Evolutionary conservation across 2,888 invertebrate species (phyloP), one percentile per base, ranked within the genome.

Genomic region (Eupithecia dodoneata): DNA sequence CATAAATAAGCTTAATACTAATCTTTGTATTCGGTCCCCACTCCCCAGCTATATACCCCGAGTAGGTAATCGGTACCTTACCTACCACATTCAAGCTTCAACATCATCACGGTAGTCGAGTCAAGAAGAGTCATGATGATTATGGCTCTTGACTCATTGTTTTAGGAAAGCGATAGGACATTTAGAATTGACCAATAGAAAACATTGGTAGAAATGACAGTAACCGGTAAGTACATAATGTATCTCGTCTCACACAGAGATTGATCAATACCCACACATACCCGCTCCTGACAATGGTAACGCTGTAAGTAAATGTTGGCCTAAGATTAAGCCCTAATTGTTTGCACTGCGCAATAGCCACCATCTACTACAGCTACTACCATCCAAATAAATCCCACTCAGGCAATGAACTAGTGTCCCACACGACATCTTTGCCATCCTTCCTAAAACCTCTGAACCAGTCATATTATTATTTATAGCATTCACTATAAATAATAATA

Each of bases 1-100:
- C 30, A 72, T 74, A 72, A 72, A 74, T 74, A 74, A 15, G 70
- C 66, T 47, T 75, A 77, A 7, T 18, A 80, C 80, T 85, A 86
- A 72, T 84, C 84, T 85, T 85, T 85, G 85, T 81, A 74, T 52
- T 78, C 74, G 78, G 79, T 71, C 76, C 73, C 70, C 10, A 59
- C 18, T 45, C 13, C 59, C 63, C 59, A 66, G 18, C 18, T 18
- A 6, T 7, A 52, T 7, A 52, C 52, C n/a, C 52, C 52, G 52
- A 59, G 59, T n/a, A n/a, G 55, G 49, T 49, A 30, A 30, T 30
- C 30, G 30, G 30, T 55, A 15, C n/a, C n/a, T 7, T 55, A n/a
- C 55, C 9, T 12, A n/a, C n/a, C n/a, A 30, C n/a, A n/a, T 18
- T 55, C 52, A 2, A 55, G n/a, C 2, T n/a, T 15, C 52, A 52